Evolutionary conservation across 2,797 vertebrate species (phyloP), one percentile per base, ranked within the genome.

Genomic region (Eupleurogrammus muticus): DNA sequence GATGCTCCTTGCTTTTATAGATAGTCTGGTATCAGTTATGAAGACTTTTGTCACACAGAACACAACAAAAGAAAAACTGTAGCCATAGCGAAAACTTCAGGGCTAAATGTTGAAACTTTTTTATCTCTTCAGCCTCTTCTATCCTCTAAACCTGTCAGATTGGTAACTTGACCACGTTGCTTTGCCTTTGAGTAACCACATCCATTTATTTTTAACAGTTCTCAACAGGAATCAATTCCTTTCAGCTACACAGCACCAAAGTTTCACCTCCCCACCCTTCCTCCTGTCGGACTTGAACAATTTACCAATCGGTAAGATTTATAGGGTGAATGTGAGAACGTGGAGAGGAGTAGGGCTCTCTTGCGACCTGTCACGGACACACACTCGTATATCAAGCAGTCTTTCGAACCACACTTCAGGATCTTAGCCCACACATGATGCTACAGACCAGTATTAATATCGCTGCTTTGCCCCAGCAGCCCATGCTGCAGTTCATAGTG

Each of bases 311-410:
- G 63, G 6, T 46, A 14, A 66, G 73, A 89, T 83, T 87, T 84
- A 90, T 69, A 35, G 51, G 68, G 54, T 74, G 77, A 80, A 46
- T 28, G 49, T 75, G 74, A 79, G 72, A 76, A 55, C 58, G 81
- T 53, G 66, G 48, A 62, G 53, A 53, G 72, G 60, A 59, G 24
- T 19, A 42, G 60, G 28, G 28, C 28, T 28, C 59, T 76, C 61
- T 79, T 14, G 23, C 46, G 52, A 73, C 62, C 76, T 83, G 79
- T 88, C 80, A 70, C 65, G 2, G 13, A 71, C 28, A 53, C 24
- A 36, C 35, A 66, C n/a, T 69, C 63, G 82, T 74, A 80, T 86
- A 83, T 90, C 75, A 86, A 73, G 73, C 72, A 72, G 77, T 48
- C 56, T 69, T 70, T 78, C 9, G 56, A 84, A 84, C 86, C 78